Conservation (phyloP, 2,797 vertebrate genomes). For the Nannoperca obscura region DNA sequence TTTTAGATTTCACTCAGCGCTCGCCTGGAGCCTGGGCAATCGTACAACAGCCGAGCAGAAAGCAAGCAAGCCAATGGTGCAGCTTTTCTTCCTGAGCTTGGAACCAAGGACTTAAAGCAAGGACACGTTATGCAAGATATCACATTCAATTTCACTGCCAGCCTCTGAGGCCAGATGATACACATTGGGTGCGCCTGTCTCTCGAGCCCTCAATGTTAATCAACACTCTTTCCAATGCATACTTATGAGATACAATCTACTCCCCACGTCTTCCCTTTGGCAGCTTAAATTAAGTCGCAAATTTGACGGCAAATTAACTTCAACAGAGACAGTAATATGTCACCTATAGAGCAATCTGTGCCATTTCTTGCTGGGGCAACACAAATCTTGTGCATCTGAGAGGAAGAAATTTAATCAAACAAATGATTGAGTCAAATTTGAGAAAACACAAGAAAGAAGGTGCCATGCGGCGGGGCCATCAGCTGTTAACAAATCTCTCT, state of each 20-base stretch:
- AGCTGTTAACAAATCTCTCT: constrained; percentile 67
- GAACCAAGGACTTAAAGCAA: constrained; percentile 78
- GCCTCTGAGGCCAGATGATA: constrained; percentile 80
- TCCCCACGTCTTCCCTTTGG: constrained; percentile 78
- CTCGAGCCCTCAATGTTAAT: constrained; percentile 81
- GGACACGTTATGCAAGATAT: constrained; percentile 80
- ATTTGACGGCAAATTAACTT: constrained; percentile 83
- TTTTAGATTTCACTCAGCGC: constrained; percentile 77
- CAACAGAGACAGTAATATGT: constrained; percentile 70
- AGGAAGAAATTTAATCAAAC: constrained; percentile 63
- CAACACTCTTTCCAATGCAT: constrained; percentile 81
- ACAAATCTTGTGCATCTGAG: constrained; percentile 39
- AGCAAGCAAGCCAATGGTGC: constrained; percentile 63
- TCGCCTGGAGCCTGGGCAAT: constrained; percentile 67
- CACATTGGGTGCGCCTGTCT: constrained; percentile 73
- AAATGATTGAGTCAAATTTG: constrained; percentile 56
- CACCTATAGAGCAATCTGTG: constrained; percentile 71
- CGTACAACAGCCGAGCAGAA: constrained; percentile 68
- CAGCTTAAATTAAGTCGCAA: constrained; percentile 76
- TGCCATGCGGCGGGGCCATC: constrained; percentile 37
- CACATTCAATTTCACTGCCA: constrained; percentile 75
- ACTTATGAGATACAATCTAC: constrained; percentile 83
- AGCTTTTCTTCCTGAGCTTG: constrained; percentile 72
- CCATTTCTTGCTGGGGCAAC: constrained; percentile 42
- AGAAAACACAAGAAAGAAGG: constrained; percentile 45